Base-by-base conservation (phyloP, 2,797 vertebrate species). In the Peromyscus melanophrys region DNA sequence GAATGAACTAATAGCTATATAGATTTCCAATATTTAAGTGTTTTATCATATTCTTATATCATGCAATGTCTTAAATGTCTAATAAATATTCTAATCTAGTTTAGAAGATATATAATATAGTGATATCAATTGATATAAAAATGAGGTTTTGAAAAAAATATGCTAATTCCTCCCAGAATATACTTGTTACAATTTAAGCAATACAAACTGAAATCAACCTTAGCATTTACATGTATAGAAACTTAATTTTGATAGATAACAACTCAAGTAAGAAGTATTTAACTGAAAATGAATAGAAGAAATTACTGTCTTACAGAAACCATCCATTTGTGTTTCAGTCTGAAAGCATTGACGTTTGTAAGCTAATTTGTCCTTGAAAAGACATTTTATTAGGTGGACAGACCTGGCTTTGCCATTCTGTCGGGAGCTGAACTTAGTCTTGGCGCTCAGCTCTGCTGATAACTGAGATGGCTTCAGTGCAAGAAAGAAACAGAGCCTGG, bases 241-340 rank as follows among this genome's bases (percentile, higher is more conserved):
- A 17, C 10, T 12, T 69, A 77, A 71, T 75, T 90, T 75, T 84
- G n/a, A 23, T 69, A 49, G 57, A 71, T 25, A 40, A 25, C 16
- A 90, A 67, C 76, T 90, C 37, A 84, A 90, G 23, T 34, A 55
- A 84, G 89, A 83, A 37, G n/a, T n/a, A 90, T 76, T 83, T 55
- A 65, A 55, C 17, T 63, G 13, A 73, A 89, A 83, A 89, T 75
- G 17, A 89, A 16, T 13, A 31, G 75, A 49, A 59, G 77, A 81
- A 73, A 40, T 78, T 83, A 76, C 2, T 84, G 29, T 63, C 34
- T 75, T 92, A 55, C 8, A 40, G 46, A 73, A 92, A 77, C 31
- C 27, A 52, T 31, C 9, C 8, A 55, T 37, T 92, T 83, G 40
- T 13, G 13, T 92, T 31, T 84, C 31, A 16, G 21, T 85, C 75